Percentiles rank a stretch among this genome's conserved stretches.
Evolutionary conservation across 2,888 invertebrate genomes (phyloP).

Genomic region (Incurvaria masculella): DNA sequence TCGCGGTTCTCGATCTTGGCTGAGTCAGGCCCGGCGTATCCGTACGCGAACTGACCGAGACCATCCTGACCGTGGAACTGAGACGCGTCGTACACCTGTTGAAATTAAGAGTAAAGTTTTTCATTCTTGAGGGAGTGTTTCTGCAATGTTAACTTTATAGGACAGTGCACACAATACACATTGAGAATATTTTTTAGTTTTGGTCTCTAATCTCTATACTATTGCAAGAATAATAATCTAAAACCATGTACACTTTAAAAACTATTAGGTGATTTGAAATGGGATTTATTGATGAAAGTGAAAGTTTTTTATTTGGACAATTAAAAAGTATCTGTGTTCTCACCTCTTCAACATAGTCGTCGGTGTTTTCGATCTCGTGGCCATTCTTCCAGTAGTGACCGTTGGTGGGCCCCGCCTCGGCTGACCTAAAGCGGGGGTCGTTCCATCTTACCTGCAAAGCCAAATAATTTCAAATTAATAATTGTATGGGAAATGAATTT

Average conservation of each 20-base stretch:
- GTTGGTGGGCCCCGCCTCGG: constrained; percentile 44
- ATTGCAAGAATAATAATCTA: no score
- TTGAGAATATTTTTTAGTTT: neutral
- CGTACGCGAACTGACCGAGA: constrained; percentile 68
- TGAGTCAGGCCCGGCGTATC: constrained; percentile 71
- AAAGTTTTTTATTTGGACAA: no score
- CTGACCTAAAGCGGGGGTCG: constrained; percentile 41
- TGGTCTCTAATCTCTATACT: neutral
- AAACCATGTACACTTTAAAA: no score
- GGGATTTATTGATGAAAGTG: no score
- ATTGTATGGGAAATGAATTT: constrained; percentile 1
- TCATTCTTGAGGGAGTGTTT: no score
- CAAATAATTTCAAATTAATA: constrained; percentile 5
- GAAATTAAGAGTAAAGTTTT: no score
- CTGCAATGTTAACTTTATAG: constrained; percentile 2
- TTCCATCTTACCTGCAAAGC: constrained; percentile 36
- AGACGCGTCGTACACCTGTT: constrained; percentile 61
- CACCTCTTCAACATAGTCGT: constrained; percentile 65
- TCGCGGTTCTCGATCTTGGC: constrained; percentile 69
- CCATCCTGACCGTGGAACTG: constrained; percentile 72
- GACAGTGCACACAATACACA: neutral
- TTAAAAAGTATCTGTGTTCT: neutral
- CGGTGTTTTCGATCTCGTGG: constrained; percentile 60
- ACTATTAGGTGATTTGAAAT: no score
- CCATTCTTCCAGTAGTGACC: constrained; percentile 56